phyloP scores from a whole-genome alignment of 2,113 vertebrate genomes.

The Ammospiza nelsoni region DNA sequence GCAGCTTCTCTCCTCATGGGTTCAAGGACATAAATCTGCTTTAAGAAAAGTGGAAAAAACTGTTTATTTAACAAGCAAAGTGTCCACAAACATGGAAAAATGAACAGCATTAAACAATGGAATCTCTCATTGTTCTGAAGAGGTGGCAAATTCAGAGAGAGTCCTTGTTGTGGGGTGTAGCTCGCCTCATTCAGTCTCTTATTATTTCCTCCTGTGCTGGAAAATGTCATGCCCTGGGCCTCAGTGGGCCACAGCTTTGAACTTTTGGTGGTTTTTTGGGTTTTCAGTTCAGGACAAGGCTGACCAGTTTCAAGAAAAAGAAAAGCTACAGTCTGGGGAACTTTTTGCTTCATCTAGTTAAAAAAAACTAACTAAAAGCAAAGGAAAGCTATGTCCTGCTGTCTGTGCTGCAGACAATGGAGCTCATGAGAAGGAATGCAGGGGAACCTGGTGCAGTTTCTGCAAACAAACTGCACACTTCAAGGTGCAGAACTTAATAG shows the following conservation, averaged over 20 bases:
- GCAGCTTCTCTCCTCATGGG: not conserved
- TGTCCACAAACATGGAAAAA: not conserved
- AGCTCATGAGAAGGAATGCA: not conserved
- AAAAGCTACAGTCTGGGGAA: not conserved
- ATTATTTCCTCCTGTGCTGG: not conserved
- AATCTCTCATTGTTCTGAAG: not conserved
- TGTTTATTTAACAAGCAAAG: not conserved
- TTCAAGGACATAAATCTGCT: not conserved
- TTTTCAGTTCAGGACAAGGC: not conserved
- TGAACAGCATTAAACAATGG: not conserved
- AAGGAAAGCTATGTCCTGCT: not conserved
- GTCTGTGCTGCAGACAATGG: too few species aligned
- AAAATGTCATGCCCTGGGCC: fast-evolving
- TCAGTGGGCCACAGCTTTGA: not conserved
- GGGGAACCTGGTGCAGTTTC: not conserved
- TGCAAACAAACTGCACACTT: not conserved
- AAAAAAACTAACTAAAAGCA: not conserved
- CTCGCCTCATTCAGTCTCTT: not conserved
- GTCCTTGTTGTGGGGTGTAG: not conserved
- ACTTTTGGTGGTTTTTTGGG: not conserved
- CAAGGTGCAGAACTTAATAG: not conserved
- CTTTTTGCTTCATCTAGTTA: not conserved
- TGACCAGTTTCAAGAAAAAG: not conserved
- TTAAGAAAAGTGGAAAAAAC: not conserved
- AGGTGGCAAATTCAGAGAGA: not conserved